Conservation (phyloP, 2,113 vertebrate species). For the Tragelaphus scriptus region DNA sequence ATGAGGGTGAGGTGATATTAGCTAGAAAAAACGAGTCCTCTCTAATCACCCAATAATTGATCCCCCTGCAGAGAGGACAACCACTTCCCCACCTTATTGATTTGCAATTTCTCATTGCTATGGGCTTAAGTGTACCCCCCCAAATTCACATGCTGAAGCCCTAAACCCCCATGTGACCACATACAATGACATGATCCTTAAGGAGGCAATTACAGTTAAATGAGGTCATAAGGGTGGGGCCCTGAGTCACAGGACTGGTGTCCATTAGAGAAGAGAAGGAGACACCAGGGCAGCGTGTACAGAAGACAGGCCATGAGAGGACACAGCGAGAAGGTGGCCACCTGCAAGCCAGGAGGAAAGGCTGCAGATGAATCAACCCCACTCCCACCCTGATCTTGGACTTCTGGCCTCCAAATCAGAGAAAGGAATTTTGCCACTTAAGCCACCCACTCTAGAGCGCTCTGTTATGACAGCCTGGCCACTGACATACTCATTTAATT, state of each 20-base stretch:
- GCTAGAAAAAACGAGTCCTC: too few relatives aligned
- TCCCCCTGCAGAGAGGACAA: neutral
- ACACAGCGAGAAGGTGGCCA: accelerated
- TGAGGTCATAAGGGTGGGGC: neutral
- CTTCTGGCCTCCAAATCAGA: neutral
- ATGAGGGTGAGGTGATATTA: neutral
- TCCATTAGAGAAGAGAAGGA: neutral
- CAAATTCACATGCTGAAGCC: neutral
- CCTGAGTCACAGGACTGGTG: neutral
- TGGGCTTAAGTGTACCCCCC: neutral
- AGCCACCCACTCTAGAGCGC: accelerated
- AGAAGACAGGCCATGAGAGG: neutral
- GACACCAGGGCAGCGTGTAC: accelerated
- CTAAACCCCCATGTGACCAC: neutral
- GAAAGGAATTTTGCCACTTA: neutral
- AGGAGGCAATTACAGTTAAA: neutral
- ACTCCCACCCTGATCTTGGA: neutral
- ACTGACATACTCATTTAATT: accelerated
- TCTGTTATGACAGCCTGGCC: neutral
- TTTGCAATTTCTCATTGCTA: neutral
- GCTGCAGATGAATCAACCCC: accelerated
- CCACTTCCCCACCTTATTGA: accelerated
- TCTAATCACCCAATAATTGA: neutral
- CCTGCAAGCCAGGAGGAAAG: neutral
- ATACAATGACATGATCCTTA: neutral